A percentile compares a stretch with the other conserved stretches of the same genome.
phyloP scores from a whole-genome alignment of 1,140 invertebrate genomes.

The Drusus annulatus region DNA sequence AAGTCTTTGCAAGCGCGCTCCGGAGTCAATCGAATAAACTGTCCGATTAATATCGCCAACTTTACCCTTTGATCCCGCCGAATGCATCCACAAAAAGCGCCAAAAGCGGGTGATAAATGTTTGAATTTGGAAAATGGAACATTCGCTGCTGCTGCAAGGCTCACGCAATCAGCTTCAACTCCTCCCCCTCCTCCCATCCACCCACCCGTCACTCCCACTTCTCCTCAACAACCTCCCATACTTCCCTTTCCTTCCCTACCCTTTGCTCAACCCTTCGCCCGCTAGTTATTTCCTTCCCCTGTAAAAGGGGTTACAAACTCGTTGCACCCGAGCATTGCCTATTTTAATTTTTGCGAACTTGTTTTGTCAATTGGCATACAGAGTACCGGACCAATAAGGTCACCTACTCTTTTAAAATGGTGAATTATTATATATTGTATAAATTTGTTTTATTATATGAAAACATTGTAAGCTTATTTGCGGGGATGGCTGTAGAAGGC shows the following conservation, averaged over 20 bases:
- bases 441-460: too few relatives aligned
- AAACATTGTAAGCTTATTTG: too few relatives aligned
- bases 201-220: neutral
- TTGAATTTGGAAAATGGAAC: conserved; percentile 41
- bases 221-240: neutral
- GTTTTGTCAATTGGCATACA: too few relatives aligned
- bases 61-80: conserved; percentile 25
- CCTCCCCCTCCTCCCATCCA: too few relatives aligned
- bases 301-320: too few relatives aligned
- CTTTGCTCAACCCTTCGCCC: neutral
- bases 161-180: conserved; percentile 52
- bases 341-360: too few relatives aligned
- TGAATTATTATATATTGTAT: too few relatives aligned
- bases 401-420: too few relatives aligned
- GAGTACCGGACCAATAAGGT: too few relatives aligned
- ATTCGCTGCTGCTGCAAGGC: conserved; percentile 26
- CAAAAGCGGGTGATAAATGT: conserved; percentile 38
- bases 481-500: too few relatives aligned
- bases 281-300: conserved; percentile 32
- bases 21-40: conserved; percentile 19
- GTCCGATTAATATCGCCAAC: conserved; percentile 1
- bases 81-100: conserved; percentile 30
- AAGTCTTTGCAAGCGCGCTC: neutral
- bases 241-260: conserved; percentile 12
- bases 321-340: too few relatives aligned